These are phyloP conservation scores for Scalopus aquaticus DNA, from an alignment of 2,113 vertebrate species.

Conservation along the genomic window DNA sequence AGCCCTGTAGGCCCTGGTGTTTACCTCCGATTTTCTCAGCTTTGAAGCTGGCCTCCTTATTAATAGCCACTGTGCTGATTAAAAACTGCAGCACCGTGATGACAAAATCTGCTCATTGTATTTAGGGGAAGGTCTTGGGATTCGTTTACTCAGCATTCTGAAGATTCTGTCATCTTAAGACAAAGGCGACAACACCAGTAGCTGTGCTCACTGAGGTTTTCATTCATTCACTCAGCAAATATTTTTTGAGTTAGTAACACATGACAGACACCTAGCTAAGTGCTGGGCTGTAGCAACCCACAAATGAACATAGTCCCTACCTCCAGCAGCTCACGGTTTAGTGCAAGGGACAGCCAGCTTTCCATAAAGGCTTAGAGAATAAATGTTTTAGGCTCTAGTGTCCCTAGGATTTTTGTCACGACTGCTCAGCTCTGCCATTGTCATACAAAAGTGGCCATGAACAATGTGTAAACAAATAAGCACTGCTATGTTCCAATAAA, in stretches of 20 bases:
- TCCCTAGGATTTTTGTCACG: background rate
- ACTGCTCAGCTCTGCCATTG: background rate
- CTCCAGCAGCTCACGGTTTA: background rate
- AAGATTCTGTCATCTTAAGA: constrained; percentile 59
- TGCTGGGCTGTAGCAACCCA: fast-evolving
- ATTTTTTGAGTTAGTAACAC: background rate
- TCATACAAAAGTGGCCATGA: background rate
- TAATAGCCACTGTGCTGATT: constrained; percentile 57
- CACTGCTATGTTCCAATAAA: background rate
- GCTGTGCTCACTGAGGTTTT: constrained; percentile 6
- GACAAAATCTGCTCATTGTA: constrained; percentile 55
- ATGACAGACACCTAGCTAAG: background rate
- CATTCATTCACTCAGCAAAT: background rate
- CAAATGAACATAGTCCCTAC: background rate
- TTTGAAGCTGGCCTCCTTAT: constrained; percentile 81
- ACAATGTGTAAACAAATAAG: background rate
- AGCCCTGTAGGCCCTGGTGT: constrained; percentile 53
- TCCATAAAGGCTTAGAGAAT: background rate
- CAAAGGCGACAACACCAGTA: constrained; percentile 42
- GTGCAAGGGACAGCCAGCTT: background rate
- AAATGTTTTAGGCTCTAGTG: background rate
- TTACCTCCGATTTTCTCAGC: constrained; percentile 81
- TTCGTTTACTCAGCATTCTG: constrained; percentile 56
- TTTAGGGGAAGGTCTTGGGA: constrained; percentile 42
- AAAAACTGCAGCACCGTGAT: constrained; percentile 31